Evolutionary conservation across 2,113 vertebrate genomes (phyloP).

Genomic region (Gymnobelideus leadbeateri): DNA sequence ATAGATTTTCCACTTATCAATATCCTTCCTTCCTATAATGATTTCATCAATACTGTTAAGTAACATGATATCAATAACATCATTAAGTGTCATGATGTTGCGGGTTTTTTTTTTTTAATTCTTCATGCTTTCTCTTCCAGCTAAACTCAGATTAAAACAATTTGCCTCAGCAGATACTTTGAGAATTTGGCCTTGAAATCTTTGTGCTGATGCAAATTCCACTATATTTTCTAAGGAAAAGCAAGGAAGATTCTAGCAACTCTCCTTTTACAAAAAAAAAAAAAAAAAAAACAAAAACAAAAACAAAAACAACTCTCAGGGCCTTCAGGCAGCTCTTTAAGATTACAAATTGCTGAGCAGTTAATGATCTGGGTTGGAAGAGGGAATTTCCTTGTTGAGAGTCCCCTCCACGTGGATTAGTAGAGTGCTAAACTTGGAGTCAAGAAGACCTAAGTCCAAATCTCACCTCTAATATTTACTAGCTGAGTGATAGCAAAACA

Average conservation of each 20-base stretch:
- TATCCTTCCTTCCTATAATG: neutral
- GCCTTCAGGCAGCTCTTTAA: neutral
- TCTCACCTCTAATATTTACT: neutral
- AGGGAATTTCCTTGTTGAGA: neutral
- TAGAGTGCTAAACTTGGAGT: neutral
- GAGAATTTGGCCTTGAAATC: conserved; percentile 39
- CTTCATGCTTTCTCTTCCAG: conserved; percentile 47
- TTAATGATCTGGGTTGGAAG: neutral
- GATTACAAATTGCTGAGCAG: neutral
- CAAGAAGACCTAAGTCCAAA: neutral
- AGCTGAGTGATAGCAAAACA: neutral
- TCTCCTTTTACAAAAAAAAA: neutral
- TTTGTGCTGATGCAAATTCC: neutral
- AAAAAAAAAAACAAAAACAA: neutral
- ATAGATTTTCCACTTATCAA: neutral
- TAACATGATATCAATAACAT: neutral
- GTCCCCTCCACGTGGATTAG: neutral
- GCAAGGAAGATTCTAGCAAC: neutral
- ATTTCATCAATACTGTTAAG: neutral
- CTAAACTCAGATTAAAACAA: conserved; percentile 29
- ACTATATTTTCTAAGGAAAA: neutral
- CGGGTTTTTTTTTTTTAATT: neutral
- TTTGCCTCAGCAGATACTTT: neutral
- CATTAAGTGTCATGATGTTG: neutral
- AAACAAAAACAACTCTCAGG: neutral